Conservation (phyloP, 2,797 vertebrate species). For the Phylloscopus collybita region DNA sequence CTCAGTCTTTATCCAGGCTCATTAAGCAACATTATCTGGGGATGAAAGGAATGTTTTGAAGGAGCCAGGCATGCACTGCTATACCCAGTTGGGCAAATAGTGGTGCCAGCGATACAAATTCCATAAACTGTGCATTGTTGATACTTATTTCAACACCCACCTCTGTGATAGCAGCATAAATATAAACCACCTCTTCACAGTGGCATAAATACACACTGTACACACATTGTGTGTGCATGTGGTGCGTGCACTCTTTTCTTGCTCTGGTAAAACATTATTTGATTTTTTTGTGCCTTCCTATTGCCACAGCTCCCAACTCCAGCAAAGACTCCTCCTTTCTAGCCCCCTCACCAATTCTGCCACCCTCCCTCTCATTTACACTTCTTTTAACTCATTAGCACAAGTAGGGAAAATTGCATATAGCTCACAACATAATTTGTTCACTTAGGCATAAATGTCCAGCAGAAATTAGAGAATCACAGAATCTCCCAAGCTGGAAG, state of each 20-base stretch:
- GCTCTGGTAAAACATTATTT: background rate
- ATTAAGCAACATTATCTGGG: slow-evolving; percentile 30
- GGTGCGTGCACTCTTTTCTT: rapidly evolving
- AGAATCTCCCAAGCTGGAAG: background rate
- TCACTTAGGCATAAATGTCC: slow-evolving; percentile 40
- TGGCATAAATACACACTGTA: background rate
- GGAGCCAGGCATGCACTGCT: background rate
- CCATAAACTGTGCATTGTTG: background rate
- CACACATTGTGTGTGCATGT: too few species aligned
- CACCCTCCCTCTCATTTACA: background rate
- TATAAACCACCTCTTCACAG: background rate
- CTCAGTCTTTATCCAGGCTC: background rate
- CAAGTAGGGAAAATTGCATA: background rate
- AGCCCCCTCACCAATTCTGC: background rate
- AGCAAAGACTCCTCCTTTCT: background rate
- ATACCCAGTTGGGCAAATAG: background rate
- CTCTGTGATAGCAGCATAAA: background rate
- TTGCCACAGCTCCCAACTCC: background rate
- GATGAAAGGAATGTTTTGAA: slow-evolving; percentile 41
- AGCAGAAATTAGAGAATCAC: background rate
- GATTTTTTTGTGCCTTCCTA: background rate
- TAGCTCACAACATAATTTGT: background rate
- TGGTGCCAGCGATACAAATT: background rate
- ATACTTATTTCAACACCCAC: background rate
- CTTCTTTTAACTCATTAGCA: background rate